Conservation (phyloP, 2,113 vertebrate species). For the Paraplagusia blochii region DNA sequence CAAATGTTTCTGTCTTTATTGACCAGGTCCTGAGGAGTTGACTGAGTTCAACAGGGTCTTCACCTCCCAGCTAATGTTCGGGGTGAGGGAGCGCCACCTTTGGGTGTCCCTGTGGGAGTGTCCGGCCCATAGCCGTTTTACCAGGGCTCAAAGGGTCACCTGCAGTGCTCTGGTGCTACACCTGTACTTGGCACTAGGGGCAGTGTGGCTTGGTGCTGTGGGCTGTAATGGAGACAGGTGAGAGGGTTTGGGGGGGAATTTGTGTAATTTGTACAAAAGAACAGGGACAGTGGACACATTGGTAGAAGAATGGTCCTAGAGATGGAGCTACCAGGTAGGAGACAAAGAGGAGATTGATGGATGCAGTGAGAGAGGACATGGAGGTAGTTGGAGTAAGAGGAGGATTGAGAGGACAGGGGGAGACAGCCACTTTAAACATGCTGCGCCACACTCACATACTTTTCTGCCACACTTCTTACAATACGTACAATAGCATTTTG, state of each 20-base stretch:
- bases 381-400: too few relatives aligned
- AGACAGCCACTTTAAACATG: too few relatives aligned
- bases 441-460: too few relatives aligned
- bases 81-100: slow-evolving; percentile 76
- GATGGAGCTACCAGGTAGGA: too few relatives aligned
- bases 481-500: too few relatives aligned
- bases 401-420: too few relatives aligned
- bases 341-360: too few relatives aligned
- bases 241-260: background rate
- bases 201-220: slow-evolving; percentile 77
- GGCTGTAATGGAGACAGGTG: slow-evolving; percentile 63
- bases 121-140: slow-evolving; percentile 73
- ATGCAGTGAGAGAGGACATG: too few relatives aligned
- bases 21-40: slow-evolving; percentile 78
- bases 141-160: slow-evolving; percentile 76
- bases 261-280: too few relatives aligned
- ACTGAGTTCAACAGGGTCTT: slow-evolving; percentile 68
- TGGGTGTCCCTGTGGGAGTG: slow-evolving; percentile 80
- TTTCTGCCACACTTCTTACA: too few relatives aligned
- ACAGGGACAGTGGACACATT: too few relatives aligned
- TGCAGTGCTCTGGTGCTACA: slow-evolving; percentile 71
- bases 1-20: background rate
- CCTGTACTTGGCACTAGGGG: slow-evolving; percentile 73
- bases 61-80: slow-evolving; percentile 71
- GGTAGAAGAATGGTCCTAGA: too few relatives aligned